phyloP scores from a whole-genome alignment of 2,888 invertebrate species.

The Trachelus tabidus region DNA sequence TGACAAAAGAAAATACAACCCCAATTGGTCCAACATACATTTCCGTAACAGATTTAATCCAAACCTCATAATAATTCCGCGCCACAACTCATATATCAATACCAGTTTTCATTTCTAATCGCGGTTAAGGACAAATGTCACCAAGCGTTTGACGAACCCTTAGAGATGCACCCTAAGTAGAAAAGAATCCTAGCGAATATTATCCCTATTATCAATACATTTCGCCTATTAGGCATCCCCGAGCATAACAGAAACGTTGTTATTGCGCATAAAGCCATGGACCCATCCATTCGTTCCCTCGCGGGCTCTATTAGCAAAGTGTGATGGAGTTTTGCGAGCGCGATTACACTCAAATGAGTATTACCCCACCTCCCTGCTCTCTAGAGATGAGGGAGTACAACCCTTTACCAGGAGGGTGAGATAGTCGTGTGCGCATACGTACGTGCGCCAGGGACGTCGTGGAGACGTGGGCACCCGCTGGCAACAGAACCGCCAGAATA shows the following conservation, averaged over 20 bases:
- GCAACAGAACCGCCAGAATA: neutral
- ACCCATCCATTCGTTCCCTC: conserved; percentile 53
- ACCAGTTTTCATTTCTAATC: neutral
- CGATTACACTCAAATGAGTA: conserved; percentile 67
- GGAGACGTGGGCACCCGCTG: conserved; percentile 13
- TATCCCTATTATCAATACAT: conserved; percentile 41
- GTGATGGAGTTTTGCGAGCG: conserved; percentile 67
- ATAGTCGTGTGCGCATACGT: conserved; percentile 1
- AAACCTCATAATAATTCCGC: neutral
- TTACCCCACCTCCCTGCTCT: conserved; percentile 34
- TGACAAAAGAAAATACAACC: neutral
- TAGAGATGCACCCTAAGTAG: neutral
- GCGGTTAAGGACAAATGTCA: neutral
- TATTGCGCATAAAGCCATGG: conserved; percentile 46
- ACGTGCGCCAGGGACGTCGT: conserved; percentile 10
- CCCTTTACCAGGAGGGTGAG: conserved; percentile 7
- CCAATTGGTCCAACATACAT: neutral
- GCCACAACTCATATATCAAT: neutral
- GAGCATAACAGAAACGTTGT: conserved; percentile 1
- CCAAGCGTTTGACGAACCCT: neutral
- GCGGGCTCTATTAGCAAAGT: conserved; percentile 66
- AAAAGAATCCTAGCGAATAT: neutral
- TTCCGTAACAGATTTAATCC: neutral
- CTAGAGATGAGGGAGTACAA: conserved; percentile 31
- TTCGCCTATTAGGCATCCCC: conserved; percentile 39